phyloP scores from a whole-genome alignment of 2,797 vertebrate genomes.

The Bradypus variegatus region DNA sequence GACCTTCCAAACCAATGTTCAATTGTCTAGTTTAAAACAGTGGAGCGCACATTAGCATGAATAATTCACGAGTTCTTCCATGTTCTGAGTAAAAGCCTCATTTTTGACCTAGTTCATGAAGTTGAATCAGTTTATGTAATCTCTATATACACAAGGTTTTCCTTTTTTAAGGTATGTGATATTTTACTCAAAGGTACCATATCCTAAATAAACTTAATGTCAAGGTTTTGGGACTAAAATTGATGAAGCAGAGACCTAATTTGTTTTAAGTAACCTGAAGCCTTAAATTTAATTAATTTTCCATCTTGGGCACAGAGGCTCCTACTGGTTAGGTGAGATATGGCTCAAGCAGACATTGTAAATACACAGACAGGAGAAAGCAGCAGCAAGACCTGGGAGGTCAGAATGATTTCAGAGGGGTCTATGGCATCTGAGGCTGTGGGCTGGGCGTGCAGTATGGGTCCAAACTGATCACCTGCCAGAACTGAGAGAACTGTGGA shows the following conservation, averaged over 20 bases:
- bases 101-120: constrained; percentile 57
- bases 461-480: background rate
- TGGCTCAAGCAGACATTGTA: background rate
- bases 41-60: constrained; percentile 11
- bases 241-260: constrained; percentile 50
- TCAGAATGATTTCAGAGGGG: background rate
- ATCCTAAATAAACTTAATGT: constrained; percentile 8
- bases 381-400: rapidly evolving
- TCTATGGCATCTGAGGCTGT: rapidly evolving
- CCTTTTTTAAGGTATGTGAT: background rate
- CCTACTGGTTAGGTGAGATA: constrained; percentile 12
- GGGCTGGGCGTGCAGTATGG: background rate
- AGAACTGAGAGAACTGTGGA: background rate
- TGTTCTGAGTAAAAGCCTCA: background rate
- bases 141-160: background rate
- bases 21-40: constrained; percentile 37
- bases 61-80: constrained; percentile 49
- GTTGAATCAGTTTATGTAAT: background rate
- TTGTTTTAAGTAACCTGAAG: constrained; percentile 53
- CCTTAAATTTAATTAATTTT: constrained; percentile 57
- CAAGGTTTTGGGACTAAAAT: constrained; percentile 20
- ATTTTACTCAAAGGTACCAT: background rate
- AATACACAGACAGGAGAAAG: background rate
- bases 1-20: constrained; percentile 60
- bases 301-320: constrained; percentile 20